Conservation (phyloP, 2,888 invertebrate genomes). For the Drosophila incognita region DNA sequence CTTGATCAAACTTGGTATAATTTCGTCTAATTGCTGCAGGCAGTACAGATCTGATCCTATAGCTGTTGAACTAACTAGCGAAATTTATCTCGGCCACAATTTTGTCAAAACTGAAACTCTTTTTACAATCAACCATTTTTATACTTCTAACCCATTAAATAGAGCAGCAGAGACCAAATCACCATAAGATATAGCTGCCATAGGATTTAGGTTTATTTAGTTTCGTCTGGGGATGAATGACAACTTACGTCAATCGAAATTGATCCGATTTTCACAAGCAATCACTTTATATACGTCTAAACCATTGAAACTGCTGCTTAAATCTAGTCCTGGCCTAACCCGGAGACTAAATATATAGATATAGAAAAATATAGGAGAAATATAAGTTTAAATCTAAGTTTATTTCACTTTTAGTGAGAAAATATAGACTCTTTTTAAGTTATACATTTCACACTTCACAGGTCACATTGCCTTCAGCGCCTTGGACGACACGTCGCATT, state of each 20-base stretch:
- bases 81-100: no score
- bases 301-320: neutral
- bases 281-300: neutral
- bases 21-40: neutral
- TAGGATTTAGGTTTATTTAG: neutral
- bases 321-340: neutral
- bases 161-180: no score
- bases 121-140: neutral
- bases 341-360: neutral
- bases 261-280: neutral
- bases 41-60: neutral
- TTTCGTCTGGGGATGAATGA: neutral
- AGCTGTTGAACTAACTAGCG: no score
- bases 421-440: neutral
- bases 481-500: conserved; percentile 85
- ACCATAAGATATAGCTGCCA: neutral
- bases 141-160: neutral
- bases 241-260: neutral
- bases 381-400: neutral
- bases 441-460: conserved; percentile 32
- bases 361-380: neutral
- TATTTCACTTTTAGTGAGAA: no score
- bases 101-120: neutral
- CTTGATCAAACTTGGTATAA: neutral
- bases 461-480: conserved; percentile 87